A percentile compares a stretch with the other conserved stretches of the same genome.
Evolutionary conservation across 2,113 vertebrate genomes (phyloP).

Genomic region (zebrafish (Danio rerio)): DNA sequence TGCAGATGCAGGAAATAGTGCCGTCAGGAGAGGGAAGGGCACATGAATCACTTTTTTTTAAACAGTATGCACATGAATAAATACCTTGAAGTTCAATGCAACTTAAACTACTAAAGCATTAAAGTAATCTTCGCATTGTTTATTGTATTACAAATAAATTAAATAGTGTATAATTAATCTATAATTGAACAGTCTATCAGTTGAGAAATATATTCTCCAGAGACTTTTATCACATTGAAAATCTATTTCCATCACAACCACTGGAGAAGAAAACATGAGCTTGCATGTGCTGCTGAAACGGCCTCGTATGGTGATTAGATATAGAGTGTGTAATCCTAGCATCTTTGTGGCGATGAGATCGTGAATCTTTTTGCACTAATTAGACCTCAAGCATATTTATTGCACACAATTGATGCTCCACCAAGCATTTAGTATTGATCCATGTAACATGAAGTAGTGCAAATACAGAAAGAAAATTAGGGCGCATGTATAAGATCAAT

Average conservation of each 20-base stretch:
- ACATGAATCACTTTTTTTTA: constrained; percentile 34
- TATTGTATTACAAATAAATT: too few relatives aligned
- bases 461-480: neutral
- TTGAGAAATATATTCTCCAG: neutral
- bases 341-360: constrained; percentile 16
- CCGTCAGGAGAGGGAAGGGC: constrained; percentile 1
- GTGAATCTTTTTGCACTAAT: constrained; percentile 40
- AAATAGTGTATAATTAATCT: constrained; percentile 30
- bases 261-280: constrained; percentile 14
- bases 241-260: constrained; percentile 35
- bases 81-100: constrained; percentile 20
- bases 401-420: constrained; percentile 28
- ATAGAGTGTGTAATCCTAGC: neutral
- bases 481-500: constrained; percentile 27
- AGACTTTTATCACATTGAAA: constrained; percentile 11
- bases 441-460: constrained; percentile 32
- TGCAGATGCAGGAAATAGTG: constrained; percentile 46
- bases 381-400: constrained; percentile 37
- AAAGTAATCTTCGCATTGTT: constrained; percentile 32
- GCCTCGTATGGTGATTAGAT: neutral
- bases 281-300: neutral
- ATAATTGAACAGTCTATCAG: constrained; percentile 6
- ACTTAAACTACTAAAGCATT: neutral
- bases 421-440: constrained; percentile 40
- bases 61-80: constrained; percentile 16